Conservation (phyloP, 2,888 invertebrate genomes). For the Hedya salicella region DNA sequence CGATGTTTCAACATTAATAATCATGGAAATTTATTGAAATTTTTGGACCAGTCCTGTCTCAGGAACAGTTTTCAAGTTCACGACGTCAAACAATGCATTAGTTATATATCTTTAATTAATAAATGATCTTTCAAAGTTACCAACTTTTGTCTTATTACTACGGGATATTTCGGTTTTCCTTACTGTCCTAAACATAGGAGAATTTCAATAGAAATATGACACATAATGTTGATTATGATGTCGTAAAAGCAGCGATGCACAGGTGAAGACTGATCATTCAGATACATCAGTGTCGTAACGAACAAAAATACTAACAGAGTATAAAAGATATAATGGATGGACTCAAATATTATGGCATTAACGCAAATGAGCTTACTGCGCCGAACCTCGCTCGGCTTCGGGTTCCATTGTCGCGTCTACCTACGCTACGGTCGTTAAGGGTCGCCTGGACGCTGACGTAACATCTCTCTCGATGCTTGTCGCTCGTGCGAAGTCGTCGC, state of each 20-base stretch:
- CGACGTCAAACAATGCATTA: too few species aligned
- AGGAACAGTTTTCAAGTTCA: too few species aligned
- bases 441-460: too few species aligned
- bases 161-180: too few species aligned
- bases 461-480: too few species aligned
- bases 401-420: constrained; percentile 23
- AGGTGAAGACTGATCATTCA: constrained; percentile 47
- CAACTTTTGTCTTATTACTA: too few species aligned
- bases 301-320: constrained; percentile 38
- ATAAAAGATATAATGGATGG: constrained; percentile 40
- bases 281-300: constrained; percentile 48
- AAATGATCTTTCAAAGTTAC: too few species aligned
- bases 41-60: too few species aligned
- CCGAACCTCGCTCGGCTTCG: constrained; percentile 12
- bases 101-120: too few species aligned
- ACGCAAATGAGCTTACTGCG: constrained; percentile 37
- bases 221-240: constrained; percentile 49
- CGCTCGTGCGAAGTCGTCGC: too few species aligned
- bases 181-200: background rate
- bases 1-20: too few species aligned
- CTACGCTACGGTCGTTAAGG: background rate
- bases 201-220: constrained; percentile 1
- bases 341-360: constrained; percentile 40
- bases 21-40: too few species aligned
- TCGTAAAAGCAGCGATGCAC: constrained; percentile 50